These are phyloP conservation scores for Myiozetetes cayanensis DNA, from an alignment of 2,113 vertebrate genomes.

Conservation along the genomic window DNA sequence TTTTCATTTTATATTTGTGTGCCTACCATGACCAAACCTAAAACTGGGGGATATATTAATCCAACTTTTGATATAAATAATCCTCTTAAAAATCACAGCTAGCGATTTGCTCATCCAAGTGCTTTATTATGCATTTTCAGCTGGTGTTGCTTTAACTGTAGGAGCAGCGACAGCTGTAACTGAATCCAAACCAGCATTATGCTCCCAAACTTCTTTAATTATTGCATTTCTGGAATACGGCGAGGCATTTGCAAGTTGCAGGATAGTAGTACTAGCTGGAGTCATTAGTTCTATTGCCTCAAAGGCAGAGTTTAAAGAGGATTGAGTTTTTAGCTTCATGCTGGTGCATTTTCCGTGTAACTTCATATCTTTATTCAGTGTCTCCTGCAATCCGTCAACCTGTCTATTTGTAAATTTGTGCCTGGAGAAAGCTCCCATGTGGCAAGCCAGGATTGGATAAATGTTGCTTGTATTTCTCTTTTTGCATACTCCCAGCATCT, in stretches of 20 bases:
- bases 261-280: background rate
- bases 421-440: conserved; percentile 29
- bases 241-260: background rate
- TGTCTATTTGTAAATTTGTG: conserved; percentile 54
- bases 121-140: conserved; percentile 50
- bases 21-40: background rate
- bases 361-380: conserved; percentile 39
- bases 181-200: background rate
- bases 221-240: conserved; percentile 3
- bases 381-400: conserved; percentile 57
- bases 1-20: background rate
- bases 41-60: conserved; percentile 9
- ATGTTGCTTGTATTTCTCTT: conserved; percentile 56
- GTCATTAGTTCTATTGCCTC: background rate
- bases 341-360: background rate
- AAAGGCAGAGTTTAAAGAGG: background rate
- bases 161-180: conserved; percentile 31
- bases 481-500: conserved; percentile 58
- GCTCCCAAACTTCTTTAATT: conserved; percentile 49
- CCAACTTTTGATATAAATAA: conserved; percentile 59
- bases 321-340: background rate
- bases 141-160: conserved; percentile 35
- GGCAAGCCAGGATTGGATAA: conserved; percentile 61
- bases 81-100: conserved; percentile 58
- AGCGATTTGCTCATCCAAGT: conserved; percentile 19